Percentiles rank a stretch among this genome's conserved stretches.
Evolutionary conservation across 2,797 vertebrate species (phyloP).

Genomic region (Miichthys miiuy): DNA sequence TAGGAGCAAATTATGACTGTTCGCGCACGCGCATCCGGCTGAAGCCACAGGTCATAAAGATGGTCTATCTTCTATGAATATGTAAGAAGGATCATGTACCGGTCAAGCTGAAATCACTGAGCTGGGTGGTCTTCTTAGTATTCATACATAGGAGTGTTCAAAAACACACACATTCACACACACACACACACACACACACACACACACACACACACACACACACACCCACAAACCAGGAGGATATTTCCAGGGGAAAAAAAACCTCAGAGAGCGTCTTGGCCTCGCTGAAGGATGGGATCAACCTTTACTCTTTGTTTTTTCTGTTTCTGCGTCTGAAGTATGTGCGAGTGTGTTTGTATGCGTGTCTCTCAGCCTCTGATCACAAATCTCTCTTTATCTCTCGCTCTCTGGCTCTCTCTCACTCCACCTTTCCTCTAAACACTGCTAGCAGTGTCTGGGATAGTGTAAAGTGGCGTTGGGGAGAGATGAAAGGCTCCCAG

Average conservation of each 20-base stretch:
- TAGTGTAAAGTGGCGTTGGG: conserved; percentile 60
- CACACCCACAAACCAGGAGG: conserved; percentile 25
- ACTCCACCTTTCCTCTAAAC: conserved; percentile 64
- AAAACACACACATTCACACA: conserved; percentile 48
- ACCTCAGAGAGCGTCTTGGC: conserved; percentile 56
- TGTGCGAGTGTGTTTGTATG: conserved; percentile 23
- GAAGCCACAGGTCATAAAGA: conserved; percentile 55
- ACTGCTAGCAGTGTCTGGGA: conserved; percentile 65
- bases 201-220: background rate
- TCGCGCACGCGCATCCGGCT: background rate
- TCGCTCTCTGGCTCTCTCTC: conserved; percentile 8
- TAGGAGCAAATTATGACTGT: conserved; percentile 36
- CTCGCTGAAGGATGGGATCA: conserved; percentile 70
- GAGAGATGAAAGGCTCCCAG: conserved; percentile 81
- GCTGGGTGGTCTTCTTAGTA: conserved; percentile 68
- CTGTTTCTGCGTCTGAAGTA: conserved; percentile 60
- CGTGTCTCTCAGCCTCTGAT: conserved; percentile 53
- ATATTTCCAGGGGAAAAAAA: conserved; percentile 61
- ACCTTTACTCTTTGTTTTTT: conserved; percentile 65
- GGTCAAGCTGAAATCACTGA: conserved; percentile 62
- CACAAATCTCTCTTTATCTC: conserved; percentile 74
- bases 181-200: background rate
- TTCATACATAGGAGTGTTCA: conserved; percentile 47
- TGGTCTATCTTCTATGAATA: conserved; percentile 55
- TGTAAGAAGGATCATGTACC: conserved; percentile 49